Evolutionary conservation across 2,113 vertebrate species (phyloP).

Genomic region (Sceloporus undulatus): DNA sequence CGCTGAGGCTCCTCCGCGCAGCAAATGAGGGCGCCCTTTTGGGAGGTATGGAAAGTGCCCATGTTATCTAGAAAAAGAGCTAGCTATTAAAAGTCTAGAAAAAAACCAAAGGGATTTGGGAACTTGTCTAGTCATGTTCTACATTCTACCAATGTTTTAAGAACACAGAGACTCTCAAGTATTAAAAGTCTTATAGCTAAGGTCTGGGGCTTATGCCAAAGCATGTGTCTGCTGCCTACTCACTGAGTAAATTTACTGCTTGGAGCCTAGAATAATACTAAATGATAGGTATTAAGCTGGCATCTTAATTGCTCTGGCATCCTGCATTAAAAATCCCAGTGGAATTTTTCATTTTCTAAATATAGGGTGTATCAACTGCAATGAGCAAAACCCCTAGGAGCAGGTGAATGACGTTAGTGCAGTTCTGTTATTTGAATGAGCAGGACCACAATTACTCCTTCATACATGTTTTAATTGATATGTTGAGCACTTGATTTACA

Average conservation of each 20-base stretch:
- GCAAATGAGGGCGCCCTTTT: no score
- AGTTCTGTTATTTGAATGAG: conserved; percentile 28
- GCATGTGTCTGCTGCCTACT: conserved; percentile 33
- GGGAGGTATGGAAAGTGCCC: no score
- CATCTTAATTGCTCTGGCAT: conserved; percentile 17
- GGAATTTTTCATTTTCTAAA: conserved; percentile 29
- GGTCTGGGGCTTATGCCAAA: conserved; percentile 41
- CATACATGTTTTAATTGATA: conserved; percentile 27
- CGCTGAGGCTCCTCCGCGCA: no score
- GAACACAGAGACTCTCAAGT: background rate
- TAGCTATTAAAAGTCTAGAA: background rate
- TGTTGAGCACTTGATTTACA: conserved; percentile 21
- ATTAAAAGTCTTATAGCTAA: conserved; percentile 31
- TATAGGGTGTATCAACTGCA: fast-evolving
- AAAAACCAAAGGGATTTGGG: background rate
- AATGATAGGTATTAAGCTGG: conserved; percentile 32
- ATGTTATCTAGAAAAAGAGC: background rate
- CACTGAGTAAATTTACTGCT: conserved; percentile 34
- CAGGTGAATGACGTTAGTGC: background rate
- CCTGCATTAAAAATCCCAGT: conserved; percentile 33
- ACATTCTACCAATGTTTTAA: background rate
- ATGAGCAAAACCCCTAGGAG: background rate
- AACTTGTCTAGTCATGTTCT: background rate
- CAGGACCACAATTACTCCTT: conserved; percentile 23
- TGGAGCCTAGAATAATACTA: conserved; percentile 23